Evolutionary conservation across 37 sponge, comb jelly and placozoan species (phyloP).

Genomic region (Oscarella lobularis): DNA sequence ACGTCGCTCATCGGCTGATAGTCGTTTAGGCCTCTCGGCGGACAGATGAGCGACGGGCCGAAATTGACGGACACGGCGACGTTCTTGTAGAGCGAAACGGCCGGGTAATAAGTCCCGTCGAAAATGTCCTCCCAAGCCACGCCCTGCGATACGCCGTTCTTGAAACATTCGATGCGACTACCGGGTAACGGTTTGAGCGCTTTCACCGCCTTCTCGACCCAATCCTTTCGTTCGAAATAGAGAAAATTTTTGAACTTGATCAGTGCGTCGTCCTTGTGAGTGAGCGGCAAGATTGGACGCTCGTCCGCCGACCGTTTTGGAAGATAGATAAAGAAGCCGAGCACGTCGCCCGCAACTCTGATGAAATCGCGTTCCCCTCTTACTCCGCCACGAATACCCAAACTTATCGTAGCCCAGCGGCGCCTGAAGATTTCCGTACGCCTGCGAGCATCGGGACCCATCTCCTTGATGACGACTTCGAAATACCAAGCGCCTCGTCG

Average conservation of each 20-base stretch:
- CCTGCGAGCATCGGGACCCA: constrained; percentile 88
- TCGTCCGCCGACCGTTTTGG: no score
- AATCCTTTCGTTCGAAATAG: constrained; percentile 86
- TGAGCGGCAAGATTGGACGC: constrained; percentile 28
- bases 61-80: constrained; percentile 76
- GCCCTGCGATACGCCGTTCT: constrained; percentile 33
- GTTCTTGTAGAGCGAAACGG: constrained; percentile 71
- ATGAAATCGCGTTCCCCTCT: no score
- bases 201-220: constrained; percentile 76
- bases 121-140: constrained; percentile 64
- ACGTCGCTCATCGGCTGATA: constrained; percentile 45
- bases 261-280: constrained; percentile 72
- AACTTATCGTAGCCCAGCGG: constrained; percentile 81
- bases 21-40: not conserved
- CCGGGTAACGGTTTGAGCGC: constrained; percentile 13
- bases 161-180: not conserved
- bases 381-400: constrained; percentile 75
- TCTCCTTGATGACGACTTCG: constrained; percentile 57
- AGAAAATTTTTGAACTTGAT: constrained; percentile 89
- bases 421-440: no score
- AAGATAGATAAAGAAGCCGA: constrained; percentile 82
- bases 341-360: constrained; percentile 78
- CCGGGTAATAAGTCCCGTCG: constrained; percentile 74
- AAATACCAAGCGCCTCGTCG: constrained; percentile 5
- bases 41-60: constrained; percentile 71